phyloP scores from a whole-genome alignment of 2,113 vertebrate genomes.

The Probosciger aterrimus region DNA sequence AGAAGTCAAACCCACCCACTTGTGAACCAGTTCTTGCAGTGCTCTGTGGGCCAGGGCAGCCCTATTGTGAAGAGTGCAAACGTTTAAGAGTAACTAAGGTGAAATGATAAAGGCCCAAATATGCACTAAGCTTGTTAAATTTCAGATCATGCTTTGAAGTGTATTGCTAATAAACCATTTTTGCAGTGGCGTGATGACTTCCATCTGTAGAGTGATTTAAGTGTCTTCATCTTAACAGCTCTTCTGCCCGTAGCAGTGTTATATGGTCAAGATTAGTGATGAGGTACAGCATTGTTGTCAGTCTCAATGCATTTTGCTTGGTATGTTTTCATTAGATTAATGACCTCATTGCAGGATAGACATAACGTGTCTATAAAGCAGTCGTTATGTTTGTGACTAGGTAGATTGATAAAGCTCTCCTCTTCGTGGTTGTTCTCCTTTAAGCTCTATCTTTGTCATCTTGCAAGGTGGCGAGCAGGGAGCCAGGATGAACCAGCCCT shows the following conservation, averaged over 20 bases:
- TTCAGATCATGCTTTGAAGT: constrained; percentile 67
- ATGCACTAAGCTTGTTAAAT: constrained; percentile 16
- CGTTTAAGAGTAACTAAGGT: not conserved
- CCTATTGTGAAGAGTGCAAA: not conserved
- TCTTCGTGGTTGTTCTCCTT: not conserved
- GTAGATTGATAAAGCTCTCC: not conserved
- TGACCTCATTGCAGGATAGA: constrained; percentile 49
- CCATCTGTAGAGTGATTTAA: constrained; percentile 70
- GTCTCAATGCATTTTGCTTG: constrained; percentile 51
- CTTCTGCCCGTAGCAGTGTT: constrained; percentile 38
- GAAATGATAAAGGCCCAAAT: not conserved
- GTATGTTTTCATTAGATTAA: constrained; percentile 73
- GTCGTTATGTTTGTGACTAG: constrained; percentile 64
- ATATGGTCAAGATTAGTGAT: constrained; percentile 71
- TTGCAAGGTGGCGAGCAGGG: rapidly evolving
- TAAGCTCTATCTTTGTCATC: rapidly evolving
- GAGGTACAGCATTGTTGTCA: constrained; percentile 50
- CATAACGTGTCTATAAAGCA: constrained; percentile 63
- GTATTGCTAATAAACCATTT: constrained; percentile 75
- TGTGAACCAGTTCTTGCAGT: not conserved
- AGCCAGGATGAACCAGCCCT: not conserved
- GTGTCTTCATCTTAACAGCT: constrained; percentile 64
- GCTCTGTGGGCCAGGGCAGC: not conserved
- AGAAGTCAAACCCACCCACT: not conserved
- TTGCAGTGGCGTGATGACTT: constrained; percentile 67